These are phyloP conservation scores for Heliopora coerulea DNA, from an alignment of 92 coral and sea anemone genomes.

Conservation along the genomic window DNA sequence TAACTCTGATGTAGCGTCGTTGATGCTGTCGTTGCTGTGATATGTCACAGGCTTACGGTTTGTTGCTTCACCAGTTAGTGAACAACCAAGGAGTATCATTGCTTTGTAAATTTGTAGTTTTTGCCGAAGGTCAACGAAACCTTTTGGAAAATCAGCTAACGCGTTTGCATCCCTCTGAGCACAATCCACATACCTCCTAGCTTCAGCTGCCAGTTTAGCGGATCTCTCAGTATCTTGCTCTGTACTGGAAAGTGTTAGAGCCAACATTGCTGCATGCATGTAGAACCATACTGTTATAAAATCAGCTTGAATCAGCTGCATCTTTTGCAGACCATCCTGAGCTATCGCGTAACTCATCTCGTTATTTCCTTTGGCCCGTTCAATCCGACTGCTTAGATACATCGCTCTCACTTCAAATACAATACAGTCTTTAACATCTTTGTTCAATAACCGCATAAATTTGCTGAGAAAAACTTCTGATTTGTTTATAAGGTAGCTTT, in stretches of 20 bases:
- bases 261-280: too few species aligned
- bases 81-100: not conserved
- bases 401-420: constrained; percentile 7
- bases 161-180: not conserved
- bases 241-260: too few species aligned
- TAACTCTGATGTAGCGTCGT: constrained; percentile 2
- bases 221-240: not conserved
- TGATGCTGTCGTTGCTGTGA: not conserved
- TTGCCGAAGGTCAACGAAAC: not conserved
- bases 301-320: not conserved
- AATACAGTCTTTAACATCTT: constrained; percentile 4
- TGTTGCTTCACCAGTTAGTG: not conserved
- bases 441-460: not conserved
- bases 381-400: not conserved
- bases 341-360: not conserved
- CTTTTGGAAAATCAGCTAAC: not conserved
- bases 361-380: not conserved
- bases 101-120: not conserved
- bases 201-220: too few species aligned
- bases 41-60: too few species aligned
- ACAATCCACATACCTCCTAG: not conserved
- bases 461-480: not conserved
- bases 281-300: too few species aligned
- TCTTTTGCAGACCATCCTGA: not conserved
- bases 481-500: not conserved